A percentile compares a stretch with the other conserved stretches of the same genome.
These are phyloP conservation scores for Leptodactylus fallax DNA, from an alignment of 2,797 vertebrate genomes.

Conservation along the genomic window DNA sequence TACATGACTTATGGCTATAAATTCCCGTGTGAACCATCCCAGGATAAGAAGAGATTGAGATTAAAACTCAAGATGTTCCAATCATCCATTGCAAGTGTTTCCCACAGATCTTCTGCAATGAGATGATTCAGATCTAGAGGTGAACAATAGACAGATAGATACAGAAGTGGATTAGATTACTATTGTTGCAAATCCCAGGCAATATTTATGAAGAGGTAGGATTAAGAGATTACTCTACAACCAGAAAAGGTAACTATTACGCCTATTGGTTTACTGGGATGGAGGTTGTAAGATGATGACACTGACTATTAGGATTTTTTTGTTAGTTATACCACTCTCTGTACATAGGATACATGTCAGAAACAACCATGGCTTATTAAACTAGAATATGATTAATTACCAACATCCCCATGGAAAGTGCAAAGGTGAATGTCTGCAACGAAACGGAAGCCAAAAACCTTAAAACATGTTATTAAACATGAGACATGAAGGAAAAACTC, in stretches of 20 bases:
- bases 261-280: not conserved
- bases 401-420: not conserved
- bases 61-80: not conserved
- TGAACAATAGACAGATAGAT: not conserved
- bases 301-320: not conserved
- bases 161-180: not conserved
- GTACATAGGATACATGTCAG: not conserved
- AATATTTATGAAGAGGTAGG: not conserved
- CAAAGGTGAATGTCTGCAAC: constrained; percentile 25
- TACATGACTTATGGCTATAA: not conserved
- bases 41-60: not conserved
- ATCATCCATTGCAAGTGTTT: not conserved
- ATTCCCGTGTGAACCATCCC: not conserved
- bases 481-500: constrained; percentile 29
- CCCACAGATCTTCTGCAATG: constrained; percentile 12
- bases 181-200: not conserved
- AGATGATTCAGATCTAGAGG: not conserved
- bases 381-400: constrained; percentile 32
- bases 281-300: not conserved
- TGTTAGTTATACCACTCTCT: not conserved
- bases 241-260: not conserved
- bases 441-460: not conserved
- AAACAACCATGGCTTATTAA: not conserved
- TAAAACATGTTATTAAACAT: constrained; percentile 37
- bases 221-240: not conserved